These are phyloP conservation scores for Orycteropus afer DNA, from an alignment of 2,113 vertebrate genomes.

Conservation along the genomic window DNA sequence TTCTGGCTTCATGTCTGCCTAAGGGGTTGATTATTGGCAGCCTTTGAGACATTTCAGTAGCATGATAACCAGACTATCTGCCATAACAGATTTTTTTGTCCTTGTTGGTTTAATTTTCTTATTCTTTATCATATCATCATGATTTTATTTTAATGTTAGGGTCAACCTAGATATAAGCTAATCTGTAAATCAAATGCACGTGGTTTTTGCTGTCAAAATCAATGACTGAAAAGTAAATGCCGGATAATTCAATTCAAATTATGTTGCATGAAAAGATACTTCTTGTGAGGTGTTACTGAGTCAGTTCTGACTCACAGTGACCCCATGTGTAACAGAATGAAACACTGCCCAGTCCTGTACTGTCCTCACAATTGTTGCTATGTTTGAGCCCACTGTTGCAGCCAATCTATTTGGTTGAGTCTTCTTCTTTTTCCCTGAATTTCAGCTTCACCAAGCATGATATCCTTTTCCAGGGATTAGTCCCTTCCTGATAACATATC, in stretches of 20 bases:
- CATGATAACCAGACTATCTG: neutral
- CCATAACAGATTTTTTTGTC: neutral
- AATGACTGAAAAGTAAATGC: neutral
- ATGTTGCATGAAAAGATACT: neutral
- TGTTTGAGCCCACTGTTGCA: too few relatives aligned
- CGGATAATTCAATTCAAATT: neutral
- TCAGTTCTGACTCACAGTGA: too few relatives aligned
- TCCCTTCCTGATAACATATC: too few relatives aligned
- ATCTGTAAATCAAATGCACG: neutral
- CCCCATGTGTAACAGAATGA: too few relatives aligned
- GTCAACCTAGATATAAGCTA: neutral
- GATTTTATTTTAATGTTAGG: conserved; percentile 18
- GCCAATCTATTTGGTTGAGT: too few relatives aligned
- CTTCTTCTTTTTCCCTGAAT: too few relatives aligned
- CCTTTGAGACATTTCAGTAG: neutral
- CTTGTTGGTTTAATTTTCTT: conserved; percentile 1
- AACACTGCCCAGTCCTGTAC: too few relatives aligned
- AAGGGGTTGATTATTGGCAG: neutral
- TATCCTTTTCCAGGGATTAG: too few relatives aligned
- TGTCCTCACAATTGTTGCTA: too few relatives aligned
- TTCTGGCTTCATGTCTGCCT: neutral
- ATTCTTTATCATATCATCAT: neutral
- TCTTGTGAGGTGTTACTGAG: too few relatives aligned
- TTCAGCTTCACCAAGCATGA: too few relatives aligned
- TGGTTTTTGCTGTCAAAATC: neutral